Percentiles rank a stretch among this genome's conserved stretches.
Evolutionary conservation across 1,140 invertebrate species (phyloP).

Genomic region (Drosophila gunungcola): DNA sequence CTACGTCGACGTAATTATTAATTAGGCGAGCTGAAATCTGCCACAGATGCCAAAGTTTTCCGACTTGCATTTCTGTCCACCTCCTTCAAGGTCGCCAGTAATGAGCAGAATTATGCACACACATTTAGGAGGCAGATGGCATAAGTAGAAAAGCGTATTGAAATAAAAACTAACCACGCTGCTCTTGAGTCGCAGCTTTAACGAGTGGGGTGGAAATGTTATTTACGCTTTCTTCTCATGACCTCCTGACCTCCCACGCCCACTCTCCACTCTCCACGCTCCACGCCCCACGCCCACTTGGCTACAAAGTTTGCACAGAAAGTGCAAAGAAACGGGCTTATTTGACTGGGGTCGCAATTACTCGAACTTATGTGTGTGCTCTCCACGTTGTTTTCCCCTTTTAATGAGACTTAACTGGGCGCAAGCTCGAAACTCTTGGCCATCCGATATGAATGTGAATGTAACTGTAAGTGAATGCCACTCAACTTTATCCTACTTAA

Average conservation of each 20-base stretch:
- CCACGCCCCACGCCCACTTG: background rate
- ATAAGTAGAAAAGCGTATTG: slow-evolving; percentile 10
- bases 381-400: slow-evolving; percentile 1
- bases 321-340: background rate
- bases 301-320: slow-evolving; percentile 8
- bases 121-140: slow-evolving; percentile 9
- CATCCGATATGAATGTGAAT: slow-evolving; percentile 6
- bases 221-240: background rate
- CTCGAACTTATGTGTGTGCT: slow-evolving; percentile 2
- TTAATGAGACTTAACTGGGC: slow-evolving; percentile 48
- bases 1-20: slow-evolving; percentile 20
- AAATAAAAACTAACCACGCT: slow-evolving; percentile 12
- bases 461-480: background rate
- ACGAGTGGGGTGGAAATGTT: background rate
- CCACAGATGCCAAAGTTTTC: background rate
- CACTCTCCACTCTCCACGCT: too few species aligned
- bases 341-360: slow-evolving; percentile 6
- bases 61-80: slow-evolving; percentile 11
- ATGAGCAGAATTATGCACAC: slow-evolving; percentile 25
- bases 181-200: slow-evolving; percentile 1
- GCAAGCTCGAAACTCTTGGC: slow-evolving; percentile 1
- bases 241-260: background rate
- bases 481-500: slow-evolving; percentile 3
- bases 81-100: background rate
- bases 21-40: slow-evolving; percentile 13